A percentile compares a stretch with the other conserved stretches of the same genome.
Conservation (phyloP, 2,797 vertebrate genomes). For the Anabacerthia variegaticeps region DNA sequence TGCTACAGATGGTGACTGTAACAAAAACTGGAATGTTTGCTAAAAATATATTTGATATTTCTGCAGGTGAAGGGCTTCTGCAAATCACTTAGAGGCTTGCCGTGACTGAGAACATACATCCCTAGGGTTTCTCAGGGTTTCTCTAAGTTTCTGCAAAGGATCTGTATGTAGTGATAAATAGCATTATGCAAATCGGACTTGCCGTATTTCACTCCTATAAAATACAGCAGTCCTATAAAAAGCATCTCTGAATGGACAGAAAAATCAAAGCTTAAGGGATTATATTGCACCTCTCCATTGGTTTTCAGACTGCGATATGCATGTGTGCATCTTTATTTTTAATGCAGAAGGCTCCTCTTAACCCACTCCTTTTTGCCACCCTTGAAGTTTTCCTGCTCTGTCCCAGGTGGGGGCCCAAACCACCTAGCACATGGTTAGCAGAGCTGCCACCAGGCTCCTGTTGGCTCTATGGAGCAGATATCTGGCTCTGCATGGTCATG, state of each 20-base stretch:
- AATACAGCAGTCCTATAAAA: not conserved
- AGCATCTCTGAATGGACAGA: not conserved
- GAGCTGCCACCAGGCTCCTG: not conserved
- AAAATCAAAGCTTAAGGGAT: not conserved
- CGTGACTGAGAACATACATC: not conserved
- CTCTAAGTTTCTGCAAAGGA: not conserved
- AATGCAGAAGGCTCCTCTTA: not conserved
- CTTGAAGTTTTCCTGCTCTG: not conserved
- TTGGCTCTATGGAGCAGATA: fast-evolving
- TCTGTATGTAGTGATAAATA: not conserved
- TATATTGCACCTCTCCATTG: not conserved
- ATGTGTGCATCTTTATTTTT: not conserved
- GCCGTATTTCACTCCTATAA: not conserved
- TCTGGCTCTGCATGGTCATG: fast-evolving
- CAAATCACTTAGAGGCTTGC: not conserved
- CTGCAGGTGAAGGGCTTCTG: not conserved
- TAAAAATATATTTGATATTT: not conserved
- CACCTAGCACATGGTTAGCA: fast-evolving
- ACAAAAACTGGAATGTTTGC: not conserved
- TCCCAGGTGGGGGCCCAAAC: not conserved
- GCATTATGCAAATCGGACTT: not conserved
- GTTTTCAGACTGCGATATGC: not conserved
- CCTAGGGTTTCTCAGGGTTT: not conserved
- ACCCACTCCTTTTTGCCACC: not conserved
- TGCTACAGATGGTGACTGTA: not conserved